These are phyloP conservation scores for Epizoanthus scotinus DNA, from an alignment of 92 coral and sea anemone genomes.

Conservation along the genomic window DNA sequence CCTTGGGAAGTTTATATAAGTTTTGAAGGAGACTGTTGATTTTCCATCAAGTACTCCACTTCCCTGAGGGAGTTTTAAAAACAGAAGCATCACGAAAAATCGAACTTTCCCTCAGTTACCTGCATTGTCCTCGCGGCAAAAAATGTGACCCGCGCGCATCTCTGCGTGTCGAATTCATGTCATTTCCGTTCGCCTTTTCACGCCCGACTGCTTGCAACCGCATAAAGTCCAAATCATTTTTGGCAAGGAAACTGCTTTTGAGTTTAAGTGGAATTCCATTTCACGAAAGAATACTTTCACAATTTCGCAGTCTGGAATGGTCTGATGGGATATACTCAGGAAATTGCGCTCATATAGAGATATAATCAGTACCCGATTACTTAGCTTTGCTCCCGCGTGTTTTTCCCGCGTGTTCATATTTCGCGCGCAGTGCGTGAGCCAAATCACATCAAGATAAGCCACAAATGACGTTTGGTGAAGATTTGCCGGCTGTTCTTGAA, in stretches of 20 bases:
- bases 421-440: slow-evolving; percentile 30
- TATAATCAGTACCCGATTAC: slow-evolving; percentile 12
- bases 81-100: slow-evolving; percentile 5
- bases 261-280: not conserved
- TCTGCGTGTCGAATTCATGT: not conserved
- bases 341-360: not conserved
- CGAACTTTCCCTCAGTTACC: not conserved
- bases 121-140: not conserved
- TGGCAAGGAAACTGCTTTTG: not conserved
- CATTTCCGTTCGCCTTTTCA: not conserved
- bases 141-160: slow-evolving; percentile 14
- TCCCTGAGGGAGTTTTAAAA: not conserved
- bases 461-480: not conserved
- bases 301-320: not conserved
- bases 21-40: not conserved
- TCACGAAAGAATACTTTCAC: not conserved
- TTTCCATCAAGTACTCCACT: slow-evolving; percentile 3
- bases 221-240: not conserved
- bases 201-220: too few relatives aligned
- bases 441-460: not conserved
- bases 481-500: slow-evolving; percentile 23
- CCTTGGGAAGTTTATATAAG: not conserved
- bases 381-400: not conserved
- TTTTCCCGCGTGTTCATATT: not conserved
- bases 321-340: not conserved